Base-by-base conservation (phyloP, 1,140 invertebrate species). In the Muscidifurax raptorellus region DNA sequence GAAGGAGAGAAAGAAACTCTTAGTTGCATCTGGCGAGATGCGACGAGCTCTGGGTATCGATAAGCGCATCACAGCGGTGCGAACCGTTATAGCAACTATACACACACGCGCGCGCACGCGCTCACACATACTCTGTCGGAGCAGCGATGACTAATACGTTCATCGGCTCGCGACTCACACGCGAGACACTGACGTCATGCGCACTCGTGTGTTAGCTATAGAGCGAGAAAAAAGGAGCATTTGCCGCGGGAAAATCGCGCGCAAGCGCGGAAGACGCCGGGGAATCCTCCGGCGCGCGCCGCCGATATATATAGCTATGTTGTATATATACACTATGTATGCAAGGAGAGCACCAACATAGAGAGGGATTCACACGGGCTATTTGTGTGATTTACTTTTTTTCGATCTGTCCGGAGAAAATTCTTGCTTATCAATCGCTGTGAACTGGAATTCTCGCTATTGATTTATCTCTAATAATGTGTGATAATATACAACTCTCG, bases 111-210 rank as follows among this genome's bases (percentile, higher is more conserved):
- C 28, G 15, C 66, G 27, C 71, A 32, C 18, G 15, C 32, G 9
- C n/a, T 28, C 30, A 28, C 7, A 13, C 0, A 69, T 15, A 22
- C 9, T 52, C 47, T 18, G 18, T 52, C 47, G 18, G n/a, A 52
- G 52, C 18, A 0, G 52, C 52, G 75, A 64, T 64, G 76, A 64
- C 47, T 78, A 64, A 78, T 44, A 64, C 47, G 52, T 78, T 64
- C 47, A 77, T 77, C 72, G 72, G 47, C 74, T 83, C 81, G 72
- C 81, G 74, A 69, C 59, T 67, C 74, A 69, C 74, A 76, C 25
- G 74, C 74, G 74, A 78, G 36, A 77, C 64, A 66, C 64, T 78
- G 36, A 69, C 75, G 82, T 77, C 75, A 76, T 69, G 32, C 13
- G 27, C 28, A 1, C 22, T 0, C 10, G 18, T 47, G 40, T 44